These are phyloP conservation scores for Tiliacea citrago DNA, from an alignment of 2,888 invertebrate species.

Conservation along the genomic window DNA sequence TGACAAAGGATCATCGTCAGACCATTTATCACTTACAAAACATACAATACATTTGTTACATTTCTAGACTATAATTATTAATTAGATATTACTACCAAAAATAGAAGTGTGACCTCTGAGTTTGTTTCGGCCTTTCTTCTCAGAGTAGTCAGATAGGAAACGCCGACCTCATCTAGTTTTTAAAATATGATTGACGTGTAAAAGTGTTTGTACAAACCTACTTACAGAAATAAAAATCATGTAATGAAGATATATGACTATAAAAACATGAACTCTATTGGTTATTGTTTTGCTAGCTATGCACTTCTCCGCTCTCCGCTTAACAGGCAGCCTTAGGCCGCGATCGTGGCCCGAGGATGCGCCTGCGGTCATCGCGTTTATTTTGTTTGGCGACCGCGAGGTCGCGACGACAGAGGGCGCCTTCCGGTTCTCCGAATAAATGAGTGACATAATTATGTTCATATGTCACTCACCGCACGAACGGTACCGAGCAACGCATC, in stretches of 20 bases:
- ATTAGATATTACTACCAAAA: no score
- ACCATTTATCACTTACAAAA: neutral
- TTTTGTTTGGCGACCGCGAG: neutral
- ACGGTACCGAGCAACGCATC: no score
- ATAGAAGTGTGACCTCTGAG: no score
- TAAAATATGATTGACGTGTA: no score
- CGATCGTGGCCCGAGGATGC: neutral
- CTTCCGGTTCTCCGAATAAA: neutral
- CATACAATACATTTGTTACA: neutral
- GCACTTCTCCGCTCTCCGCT: neutral
- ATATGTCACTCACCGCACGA: no score
- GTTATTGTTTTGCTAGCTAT: neutral
- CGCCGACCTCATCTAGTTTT: no score
- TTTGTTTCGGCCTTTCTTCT: no score
- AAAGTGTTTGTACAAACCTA: no score
- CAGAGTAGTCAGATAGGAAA: no score
- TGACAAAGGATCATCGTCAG: neutral
- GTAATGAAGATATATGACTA: no score
- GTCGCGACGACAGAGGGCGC: neutral
- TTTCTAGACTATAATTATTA: neutral
- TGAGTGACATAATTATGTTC: neutral
- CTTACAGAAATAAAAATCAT: no score
- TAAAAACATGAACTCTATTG: neutral
- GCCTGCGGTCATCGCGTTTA: neutral
- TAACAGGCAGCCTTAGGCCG: neutral